phyloP scores from a whole-genome alignment of 2,888 invertebrate genomes.

The Desoria tigrina region DNA sequence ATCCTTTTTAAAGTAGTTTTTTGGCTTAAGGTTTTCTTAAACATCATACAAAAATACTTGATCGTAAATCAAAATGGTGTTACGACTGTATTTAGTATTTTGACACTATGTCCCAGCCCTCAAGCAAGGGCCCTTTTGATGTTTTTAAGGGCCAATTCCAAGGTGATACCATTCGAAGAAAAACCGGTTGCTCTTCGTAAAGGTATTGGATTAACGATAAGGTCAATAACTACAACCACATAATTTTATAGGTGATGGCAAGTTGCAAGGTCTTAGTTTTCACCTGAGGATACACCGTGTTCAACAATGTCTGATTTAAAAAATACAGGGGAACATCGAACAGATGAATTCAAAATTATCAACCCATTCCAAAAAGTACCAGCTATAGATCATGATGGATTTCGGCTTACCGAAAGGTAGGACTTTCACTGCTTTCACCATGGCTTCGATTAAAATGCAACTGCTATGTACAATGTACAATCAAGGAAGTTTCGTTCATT shows the following conservation, averaged over 20 bases:
- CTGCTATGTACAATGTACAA: no score
- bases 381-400: constrained; percentile 59
- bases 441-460: no score
- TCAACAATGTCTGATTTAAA: not conserved
- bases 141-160: constrained; percentile 40
- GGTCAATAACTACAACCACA: no score
- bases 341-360: constrained; percentile 56
- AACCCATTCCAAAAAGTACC: constrained; percentile 59
- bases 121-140: constrained; percentile 45
- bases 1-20: no score
- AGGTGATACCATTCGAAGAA: constrained; percentile 44
- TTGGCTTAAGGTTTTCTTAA: constrained; percentile 19
- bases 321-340: constrained; percentile 54
- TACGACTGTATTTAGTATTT: constrained; percentile 47
- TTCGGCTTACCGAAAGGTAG: constrained; percentile 59
- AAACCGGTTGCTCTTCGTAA: constrained; percentile 44
- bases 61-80: constrained; percentile 23
- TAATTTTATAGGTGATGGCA: no score
- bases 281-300: not conserved
- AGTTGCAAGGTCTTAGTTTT: no score
- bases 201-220: constrained; percentile 30
- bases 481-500: no score
- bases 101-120: constrained; percentile 50
- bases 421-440: no score
- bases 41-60: constrained; percentile 16